Evolutionary conservation across 2,797 vertebrate species (phyloP).

Genomic region (Ctenopoma kingsleyae): DNA sequence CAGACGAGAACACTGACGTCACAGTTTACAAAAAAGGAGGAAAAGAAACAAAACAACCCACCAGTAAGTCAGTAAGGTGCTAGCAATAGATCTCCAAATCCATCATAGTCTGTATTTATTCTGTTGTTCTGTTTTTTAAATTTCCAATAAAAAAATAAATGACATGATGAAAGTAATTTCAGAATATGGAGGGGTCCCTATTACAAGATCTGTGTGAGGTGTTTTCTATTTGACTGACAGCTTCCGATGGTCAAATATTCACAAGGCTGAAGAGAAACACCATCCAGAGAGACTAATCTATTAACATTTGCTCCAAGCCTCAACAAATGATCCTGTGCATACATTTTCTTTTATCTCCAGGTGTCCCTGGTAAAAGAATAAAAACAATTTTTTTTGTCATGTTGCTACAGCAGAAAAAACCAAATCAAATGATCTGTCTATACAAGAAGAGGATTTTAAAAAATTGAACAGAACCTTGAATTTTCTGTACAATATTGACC

Average conservation of each 20-base stretch:
- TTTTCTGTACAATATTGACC: slow-evolving; percentile 82
- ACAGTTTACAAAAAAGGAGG: slow-evolving; percentile 75
- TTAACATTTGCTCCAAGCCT: slow-evolving; percentile 87
- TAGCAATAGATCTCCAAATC: slow-evolving; percentile 88
- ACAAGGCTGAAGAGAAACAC: slow-evolving; percentile 90
- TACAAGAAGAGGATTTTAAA: slow-evolving; percentile 68
- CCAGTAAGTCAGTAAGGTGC: slow-evolving; percentile 86
- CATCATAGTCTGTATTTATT: slow-evolving; percentile 89
- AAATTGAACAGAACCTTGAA: slow-evolving; percentile 63
- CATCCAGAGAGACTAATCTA: slow-evolving; percentile 90
- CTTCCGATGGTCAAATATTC: slow-evolving; percentile 90
- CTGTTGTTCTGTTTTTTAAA: slow-evolving; percentile 66
- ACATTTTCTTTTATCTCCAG: slow-evolving; percentile 57
- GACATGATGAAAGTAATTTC: slow-evolving; percentile 85
- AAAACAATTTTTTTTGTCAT: slow-evolving; percentile 50
- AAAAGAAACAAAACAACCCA: slow-evolving; percentile 77
- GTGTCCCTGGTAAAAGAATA: slow-evolving; percentile 58
- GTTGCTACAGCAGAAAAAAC: slow-evolving; percentile 71
- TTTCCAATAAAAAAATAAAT: slow-evolving; percentile 85
- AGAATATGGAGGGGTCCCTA: slow-evolving; percentile 83
- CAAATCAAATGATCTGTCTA: slow-evolving; percentile 63
- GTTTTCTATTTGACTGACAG: slow-evolving; percentile 83
- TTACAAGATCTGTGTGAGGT: slow-evolving; percentile 78
- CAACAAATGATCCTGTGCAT: slow-evolving; percentile 74
- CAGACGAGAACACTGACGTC: slow-evolving; percentile 62